Evolutionary conservation across 2,113 vertebrate species (phyloP), one percentile per base, ranked within the genome.

Genomic region (Aythya baeri): DNA sequence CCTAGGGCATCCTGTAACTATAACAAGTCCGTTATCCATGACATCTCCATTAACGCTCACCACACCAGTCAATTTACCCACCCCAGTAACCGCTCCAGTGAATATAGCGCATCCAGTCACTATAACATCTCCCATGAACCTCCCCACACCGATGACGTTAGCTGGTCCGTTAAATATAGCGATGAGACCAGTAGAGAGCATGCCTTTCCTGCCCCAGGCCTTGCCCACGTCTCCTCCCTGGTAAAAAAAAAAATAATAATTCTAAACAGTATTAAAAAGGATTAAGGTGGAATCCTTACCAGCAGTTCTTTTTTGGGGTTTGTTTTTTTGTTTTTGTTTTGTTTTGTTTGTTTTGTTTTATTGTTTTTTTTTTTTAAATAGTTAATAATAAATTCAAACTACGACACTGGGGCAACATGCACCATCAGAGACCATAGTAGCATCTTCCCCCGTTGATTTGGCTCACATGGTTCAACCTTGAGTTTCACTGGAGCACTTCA

Each of bases 181-280:
- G 34, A 99, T 99, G 99, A 98, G 99, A 92, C 98, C 99, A 36
- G 99, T 99, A 97, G 99, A 99, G 91, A 99, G 98, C 98, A 99
- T 99, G 99, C 98, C 99, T 95, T 99, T 99, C 97, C 98, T 99
- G 95, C 99, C 99, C 96, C 99, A 99, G 97, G 99, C 99, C 95
- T 98, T 99, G 98, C 99, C 99, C 94, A 99, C 99, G 32, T 99
- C 99, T 89, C 99, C 99, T 59, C 99, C 99, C 86, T 99, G 99
- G 99, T 99, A 41, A 41, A 41, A 41, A 41, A 41, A 41, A 41
- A 41, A 99, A 99, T 96, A 96, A 97, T 6, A 96, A 94, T 88
- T 98, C 97, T 87, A 86, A 97, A 88, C 97, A 97, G 98, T 97
- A 98, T 97, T 97, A 97, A 98, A 97, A 94, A 98, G 97, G 97